Base-by-base conservation (phyloP, 2,888 invertebrate genomes). In the Diachrysia chrysitis region DNA sequence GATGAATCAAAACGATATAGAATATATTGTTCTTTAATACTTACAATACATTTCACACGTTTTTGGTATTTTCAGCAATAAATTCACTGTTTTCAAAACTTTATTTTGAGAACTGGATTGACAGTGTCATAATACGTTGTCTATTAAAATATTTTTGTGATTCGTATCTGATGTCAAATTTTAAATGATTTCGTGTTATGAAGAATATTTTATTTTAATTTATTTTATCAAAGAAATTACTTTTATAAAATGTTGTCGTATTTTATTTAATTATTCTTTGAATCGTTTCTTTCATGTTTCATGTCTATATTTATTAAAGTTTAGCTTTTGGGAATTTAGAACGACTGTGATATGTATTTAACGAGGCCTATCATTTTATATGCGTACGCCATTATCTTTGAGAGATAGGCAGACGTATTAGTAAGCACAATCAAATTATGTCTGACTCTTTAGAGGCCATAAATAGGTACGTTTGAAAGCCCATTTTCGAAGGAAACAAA, bases 51-150 rank as follows among this genome's bases (percentile, higher is more conserved):
- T 55, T 66, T 37, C 0, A 9, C 7, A 55, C 4, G 60, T 56
- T 32, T 25, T 19, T 6, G 6, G 37, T 16, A 29, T 48, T 69
- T 76, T 63, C 29, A 48, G 54, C 35, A 12, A 48, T 7, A 37
- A 61, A 60, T 58, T 66, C 58, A 67, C 54, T 74, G 59, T 60
- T 74, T 69, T 73, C 62, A 37, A 64, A 76, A 64, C 66, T 69
- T 68, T 74, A 73, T 66, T 51, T 73, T 73, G 68, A 62, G 64
- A 71, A 69, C 56, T 63, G 53, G 7, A 57, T 48, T 78, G 81
- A 76, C 81, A 75, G n/a, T 76, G 81, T 83, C 80, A 68, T 42
- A 23, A 59, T 57, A 56, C 48, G 66, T 76, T 73, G 69, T 71
- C 61, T 66, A 57, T 35, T 25, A 66, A 17, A 59, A 68, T 66